Percentiles rank a stretch among this genome's conserved stretches.
These are phyloP conservation scores for Erethizon dorsatum DNA, from an alignment of 2,797 vertebrate species.

Conservation along the genomic window DNA sequence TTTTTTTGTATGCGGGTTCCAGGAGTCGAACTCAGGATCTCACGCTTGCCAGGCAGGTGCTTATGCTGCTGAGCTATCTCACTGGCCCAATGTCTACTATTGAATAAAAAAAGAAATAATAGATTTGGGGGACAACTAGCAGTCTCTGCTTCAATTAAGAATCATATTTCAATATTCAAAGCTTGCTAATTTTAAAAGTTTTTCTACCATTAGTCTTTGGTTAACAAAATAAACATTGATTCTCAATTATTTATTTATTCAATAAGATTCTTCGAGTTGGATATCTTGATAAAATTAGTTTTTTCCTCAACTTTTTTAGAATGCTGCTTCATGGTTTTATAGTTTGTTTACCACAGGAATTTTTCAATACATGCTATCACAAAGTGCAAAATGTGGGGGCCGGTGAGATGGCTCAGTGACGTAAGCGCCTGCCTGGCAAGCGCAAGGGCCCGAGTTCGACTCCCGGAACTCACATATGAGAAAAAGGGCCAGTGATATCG, in stretches of 20 bases:
- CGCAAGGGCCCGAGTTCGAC: too few relatives aligned
- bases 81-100: neutral
- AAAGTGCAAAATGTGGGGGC: neutral
- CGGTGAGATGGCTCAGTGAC: too few relatives aligned
- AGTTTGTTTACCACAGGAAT: neutral
- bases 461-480: too few relatives aligned
- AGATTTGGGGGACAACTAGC: neutral
- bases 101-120: neutral
- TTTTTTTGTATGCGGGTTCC: too few relatives aligned
- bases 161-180: slow-evolving; percentile 50
- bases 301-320: neutral
- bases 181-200: neutral
- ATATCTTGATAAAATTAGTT: neutral
- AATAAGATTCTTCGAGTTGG: slow-evolving; percentile 30
- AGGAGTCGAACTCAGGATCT: too few relatives aligned
- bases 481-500: too few relatives aligned
- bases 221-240: slow-evolving; percentile 30
- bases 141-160: neutral
- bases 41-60: too few relatives aligned
- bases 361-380: neutral
- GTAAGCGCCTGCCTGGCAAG: too few relatives aligned
- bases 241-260: slow-evolving; percentile 20
- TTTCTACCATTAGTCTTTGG: neutral
- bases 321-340: neutral
- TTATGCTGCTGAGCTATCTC: too few relatives aligned